Evolutionary conservation across 2,888 invertebrate genomes (phyloP), one percentile per base, ranked within the genome.

Genomic region (Andrena chrysosceles): DNA sequence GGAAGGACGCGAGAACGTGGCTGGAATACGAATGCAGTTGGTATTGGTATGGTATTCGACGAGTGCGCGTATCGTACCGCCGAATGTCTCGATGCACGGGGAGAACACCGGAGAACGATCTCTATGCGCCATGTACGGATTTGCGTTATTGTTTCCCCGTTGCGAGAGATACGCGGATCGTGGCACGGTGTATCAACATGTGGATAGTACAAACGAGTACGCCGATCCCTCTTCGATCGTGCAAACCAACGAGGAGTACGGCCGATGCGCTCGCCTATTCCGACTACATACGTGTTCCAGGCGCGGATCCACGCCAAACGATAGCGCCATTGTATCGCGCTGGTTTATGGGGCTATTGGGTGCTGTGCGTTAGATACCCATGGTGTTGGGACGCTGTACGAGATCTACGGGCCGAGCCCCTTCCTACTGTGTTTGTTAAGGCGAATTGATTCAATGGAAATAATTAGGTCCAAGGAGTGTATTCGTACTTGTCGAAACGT

Each of bases 21-120:
- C 82, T 83, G 83, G 91, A 90, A 92, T 91, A 92, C 91, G 90
- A 92, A 92, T 92, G 87, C 90, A 89, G 89, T 89, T 83, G 90
- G 86, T 82, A 85, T 90, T 87, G 90, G 89, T 76, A 84, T 83
- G 90, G 86, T 82, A 85, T 90, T 87, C 90, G 89, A 79, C 84
- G 83, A 78, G 83, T 79, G 71, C 82, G 83, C 76, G 69, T 64
- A 84, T 63, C 77, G 75, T 42, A 67, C 68, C 79, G 76, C 78
- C 86, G 75, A 86, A 79, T 81, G 81, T 60, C 66, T 4, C 16
- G 77, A 64, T 69, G 72, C 64, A 62, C 72, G 35, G 54, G 23
- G 7, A 13, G 66, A 49, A 52, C 72, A 35, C 49, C 26, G 23
- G 26, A 0, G 49, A 63, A 70, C 70, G 66, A 82, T 69, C 59